phyloP scores from a whole-genome alignment of 1,140 invertebrate genomes.

The Rhopalosiphum maidis region DNA sequence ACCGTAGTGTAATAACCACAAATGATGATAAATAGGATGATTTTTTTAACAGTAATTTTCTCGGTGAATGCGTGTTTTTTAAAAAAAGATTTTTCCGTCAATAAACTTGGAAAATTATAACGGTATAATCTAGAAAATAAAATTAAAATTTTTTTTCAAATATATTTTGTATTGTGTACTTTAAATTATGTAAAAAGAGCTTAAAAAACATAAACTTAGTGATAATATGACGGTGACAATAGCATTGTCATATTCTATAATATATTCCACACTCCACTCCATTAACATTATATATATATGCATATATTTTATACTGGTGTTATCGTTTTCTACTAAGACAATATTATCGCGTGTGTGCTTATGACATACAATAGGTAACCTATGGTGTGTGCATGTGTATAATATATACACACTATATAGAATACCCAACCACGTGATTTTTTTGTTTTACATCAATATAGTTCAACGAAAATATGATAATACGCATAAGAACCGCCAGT shows the following conservation, averaged over 20 bases:
- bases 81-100: not conserved
- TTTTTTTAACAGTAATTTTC: not conserved
- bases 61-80: not conserved
- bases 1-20: not conserved
- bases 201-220: too few relatives aligned
- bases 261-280: not conserved
- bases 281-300: not conserved
- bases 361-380: not conserved
- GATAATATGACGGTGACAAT: not conserved
- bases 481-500: not conserved
- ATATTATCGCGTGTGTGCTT: not conserved
- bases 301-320: not conserved
- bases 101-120: not conserved
- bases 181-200: not conserved
- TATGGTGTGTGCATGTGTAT: not conserved
- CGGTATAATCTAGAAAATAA: not conserved
- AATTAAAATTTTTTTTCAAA: too few relatives aligned
- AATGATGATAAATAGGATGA: not conserved
- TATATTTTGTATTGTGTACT: not conserved
- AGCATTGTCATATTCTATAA: not conserved
- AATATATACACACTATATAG: not conserved
- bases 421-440: not conserved
- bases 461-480: not conserved
- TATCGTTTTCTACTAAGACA: not conserved
- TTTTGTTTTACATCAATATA: not conserved